A percentile compares a stretch with the other conserved stretches of the same genome.
phyloP scores from a whole-genome alignment of 2,888 invertebrate genomes.

The Aphodius granarius region DNA sequence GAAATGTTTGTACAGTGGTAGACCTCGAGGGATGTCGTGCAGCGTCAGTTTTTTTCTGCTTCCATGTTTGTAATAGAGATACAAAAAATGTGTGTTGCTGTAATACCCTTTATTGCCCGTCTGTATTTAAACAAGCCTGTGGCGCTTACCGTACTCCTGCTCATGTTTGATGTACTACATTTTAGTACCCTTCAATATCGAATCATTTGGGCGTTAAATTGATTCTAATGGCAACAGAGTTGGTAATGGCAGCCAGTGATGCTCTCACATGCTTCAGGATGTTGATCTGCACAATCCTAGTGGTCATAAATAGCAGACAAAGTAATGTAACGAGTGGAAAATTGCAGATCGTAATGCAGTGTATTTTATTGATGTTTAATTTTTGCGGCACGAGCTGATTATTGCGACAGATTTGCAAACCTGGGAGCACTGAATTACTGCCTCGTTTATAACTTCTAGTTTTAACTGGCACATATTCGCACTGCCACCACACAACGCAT shows the following conservation, averaged over 20 bases:
- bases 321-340: not conserved
- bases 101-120: conserved; percentile 17
- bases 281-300: not conserved
- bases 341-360: not conserved
- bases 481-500: not conserved
- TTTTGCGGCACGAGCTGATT: not conserved
- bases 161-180: conserved; percentile 8
- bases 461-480: not conserved
- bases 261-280: not conserved
- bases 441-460: not conserved
- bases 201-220: conserved; percentile 14
- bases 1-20: not conserved
- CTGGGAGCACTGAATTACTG: not conserved
- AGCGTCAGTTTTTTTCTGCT: conserved; percentile 8
- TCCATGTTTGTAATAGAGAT: conserved; percentile 7
- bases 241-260: not conserved
- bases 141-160: conserved; percentile 7
- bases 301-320: not conserved
- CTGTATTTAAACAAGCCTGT: conserved; percentile 19
- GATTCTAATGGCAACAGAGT: not conserved
- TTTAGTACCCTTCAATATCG: conserved; percentile 9
- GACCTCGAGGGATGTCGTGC: not conserved
- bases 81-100: conserved; percentile 9
- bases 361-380: not conserved
- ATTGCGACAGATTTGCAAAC: not conserved